These are phyloP conservation scores for Lepidocolaptes lacrymiger DNA, from an alignment of 2,797 vertebrate species.

Conservation along the genomic window DNA sequence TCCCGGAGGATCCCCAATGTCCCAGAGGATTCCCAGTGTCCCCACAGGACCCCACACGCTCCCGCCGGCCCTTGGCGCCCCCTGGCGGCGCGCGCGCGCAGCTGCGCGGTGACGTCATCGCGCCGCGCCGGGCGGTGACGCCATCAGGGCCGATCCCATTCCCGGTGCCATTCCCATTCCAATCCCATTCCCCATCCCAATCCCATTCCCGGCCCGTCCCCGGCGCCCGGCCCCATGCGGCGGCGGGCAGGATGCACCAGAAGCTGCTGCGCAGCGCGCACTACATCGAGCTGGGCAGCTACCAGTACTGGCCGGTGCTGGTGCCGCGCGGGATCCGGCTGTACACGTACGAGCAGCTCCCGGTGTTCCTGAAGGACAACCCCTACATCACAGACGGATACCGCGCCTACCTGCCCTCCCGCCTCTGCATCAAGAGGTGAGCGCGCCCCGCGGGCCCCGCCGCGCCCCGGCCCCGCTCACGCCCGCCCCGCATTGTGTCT, in stretches of 20 bases:
- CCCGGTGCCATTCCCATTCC: too few species aligned
- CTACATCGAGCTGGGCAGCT: conserved; percentile 93
- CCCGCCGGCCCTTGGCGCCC: too few species aligned
- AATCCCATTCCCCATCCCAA: too few species aligned
- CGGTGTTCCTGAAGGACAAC: conserved; percentile 90
- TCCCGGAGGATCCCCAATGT: too few species aligned
- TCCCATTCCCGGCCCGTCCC: too few species aligned
- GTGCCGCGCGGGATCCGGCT: conserved; percentile 91
- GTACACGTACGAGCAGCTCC: conserved; percentile 96
- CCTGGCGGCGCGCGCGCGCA: too few species aligned
- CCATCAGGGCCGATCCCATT: too few species aligned
- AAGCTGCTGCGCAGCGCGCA: conserved; percentile 89
- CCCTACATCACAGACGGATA: conserved; percentile 98
- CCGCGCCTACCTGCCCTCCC: conserved; percentile 92
- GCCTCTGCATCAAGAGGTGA: conserved; percentile 94
- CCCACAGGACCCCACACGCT: too few species aligned
- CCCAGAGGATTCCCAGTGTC: too few species aligned
- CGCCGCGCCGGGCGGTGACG: too few species aligned
- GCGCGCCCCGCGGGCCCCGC: background rate
- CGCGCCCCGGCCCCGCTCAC: background rate
- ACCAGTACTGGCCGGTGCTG: conserved; percentile 96
- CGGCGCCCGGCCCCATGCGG: background rate
- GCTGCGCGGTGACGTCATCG: too few species aligned
- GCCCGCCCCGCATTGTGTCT: background rate
- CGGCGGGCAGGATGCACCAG: conserved; percentile 83